Conservation (phyloP, 2,113 vertebrate genomes). For the Pteruthius melanotis region DNA sequence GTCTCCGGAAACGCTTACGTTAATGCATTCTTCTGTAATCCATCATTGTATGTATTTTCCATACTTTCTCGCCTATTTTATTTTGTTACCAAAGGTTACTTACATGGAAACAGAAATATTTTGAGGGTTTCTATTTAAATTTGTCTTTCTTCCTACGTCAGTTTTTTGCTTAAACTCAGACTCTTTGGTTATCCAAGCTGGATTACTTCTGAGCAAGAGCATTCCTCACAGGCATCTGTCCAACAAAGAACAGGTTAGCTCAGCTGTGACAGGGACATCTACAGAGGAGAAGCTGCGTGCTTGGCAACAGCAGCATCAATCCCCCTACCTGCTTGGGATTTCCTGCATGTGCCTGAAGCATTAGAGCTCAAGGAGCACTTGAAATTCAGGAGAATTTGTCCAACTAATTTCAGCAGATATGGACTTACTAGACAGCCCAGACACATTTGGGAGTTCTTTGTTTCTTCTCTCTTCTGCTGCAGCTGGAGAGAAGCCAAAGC, state of each 20-base stretch:
- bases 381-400: neutral
- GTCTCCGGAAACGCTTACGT: neutral
- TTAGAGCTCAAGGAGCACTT: neutral
- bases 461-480: neutral
- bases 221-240: neutral
- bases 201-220: neutral
- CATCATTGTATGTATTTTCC: constrained; percentile 21
- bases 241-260: neutral
- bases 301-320: neutral
- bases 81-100: constrained; percentile 43
- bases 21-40: constrained; percentile 12
- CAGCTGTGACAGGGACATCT: neutral
- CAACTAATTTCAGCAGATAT: neutral
- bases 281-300: neutral
- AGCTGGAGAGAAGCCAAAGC: neutral
- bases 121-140: constrained; percentile 26
- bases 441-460: neutral
- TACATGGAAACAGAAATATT: constrained; percentile 49
- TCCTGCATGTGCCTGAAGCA: neutral
- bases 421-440: neutral
- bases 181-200: neutral
- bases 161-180: neutral
- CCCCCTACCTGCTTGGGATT: neutral
- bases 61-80: constrained; percentile 26
- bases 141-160: neutral